Evolutionary conservation across 2,888 invertebrate species (phyloP).

Genomic region (Galeopsomyia nigrocyanea): DNA sequence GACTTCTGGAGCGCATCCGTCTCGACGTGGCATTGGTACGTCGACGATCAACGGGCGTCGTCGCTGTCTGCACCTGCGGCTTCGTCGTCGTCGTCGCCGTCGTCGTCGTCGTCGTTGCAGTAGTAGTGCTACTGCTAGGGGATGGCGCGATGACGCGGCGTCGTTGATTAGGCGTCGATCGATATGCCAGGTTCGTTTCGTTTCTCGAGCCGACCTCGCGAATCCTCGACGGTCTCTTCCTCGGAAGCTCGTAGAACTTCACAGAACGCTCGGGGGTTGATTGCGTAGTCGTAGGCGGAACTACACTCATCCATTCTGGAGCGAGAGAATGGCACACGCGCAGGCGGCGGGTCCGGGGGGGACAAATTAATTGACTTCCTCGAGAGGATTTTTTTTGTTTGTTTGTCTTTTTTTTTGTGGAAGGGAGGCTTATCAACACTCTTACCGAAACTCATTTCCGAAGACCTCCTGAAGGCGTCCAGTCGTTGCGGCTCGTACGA

Average conservation of each 20-base stretch:
- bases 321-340: no score
- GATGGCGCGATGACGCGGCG: background rate
- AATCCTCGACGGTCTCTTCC: conserved; percentile 13
- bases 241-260: conserved; percentile 40
- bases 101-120: background rate
- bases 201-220: background rate
- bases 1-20: no score
- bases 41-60: no score
- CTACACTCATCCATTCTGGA: no score
- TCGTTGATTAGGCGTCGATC: background rate
- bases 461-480: conserved; percentile 32
- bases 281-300: conserved; percentile 10
- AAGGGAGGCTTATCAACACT: background rate
- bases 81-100: no score
- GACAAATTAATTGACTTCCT: background rate
- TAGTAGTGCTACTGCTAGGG: background rate
- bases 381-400: conserved; percentile 11
- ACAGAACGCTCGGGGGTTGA: background rate
- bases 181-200: no score
- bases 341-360: no score
- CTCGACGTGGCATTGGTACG: no score
- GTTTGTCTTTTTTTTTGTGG: background rate
- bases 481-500: conserved; percentile 60
- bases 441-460: background rate
- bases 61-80: no score